phyloP scores from a whole-genome alignment of 2,888 invertebrate genomes.

The Salpingus planirostris region DNA sequence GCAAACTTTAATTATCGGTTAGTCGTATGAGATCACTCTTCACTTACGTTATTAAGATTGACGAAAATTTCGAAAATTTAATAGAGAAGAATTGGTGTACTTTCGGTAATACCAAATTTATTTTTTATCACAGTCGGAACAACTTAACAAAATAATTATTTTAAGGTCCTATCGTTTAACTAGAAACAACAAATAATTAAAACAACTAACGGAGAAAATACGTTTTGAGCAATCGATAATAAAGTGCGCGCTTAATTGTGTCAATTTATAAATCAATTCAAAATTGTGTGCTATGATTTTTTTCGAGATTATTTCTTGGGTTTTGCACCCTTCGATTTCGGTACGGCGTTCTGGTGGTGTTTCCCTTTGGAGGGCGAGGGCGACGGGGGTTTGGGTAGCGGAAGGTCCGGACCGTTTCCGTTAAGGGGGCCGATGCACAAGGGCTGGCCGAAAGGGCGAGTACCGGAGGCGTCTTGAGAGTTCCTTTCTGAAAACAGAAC shows the following conservation, averaged over 20 bases:
- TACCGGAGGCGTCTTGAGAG: conserved; percentile 40
- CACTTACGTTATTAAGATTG: too few species aligned
- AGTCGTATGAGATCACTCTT: too few species aligned
- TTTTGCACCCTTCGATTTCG: conserved; percentile 20
- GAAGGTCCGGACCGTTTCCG: conserved; percentile 31
- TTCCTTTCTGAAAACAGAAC: conserved; percentile 36
- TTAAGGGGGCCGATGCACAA: conserved; percentile 52
- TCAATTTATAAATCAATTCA: too few species aligned
- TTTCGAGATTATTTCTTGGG: conserved; percentile 20
- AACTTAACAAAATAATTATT: conserved; percentile 25
- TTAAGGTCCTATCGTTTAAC: too few species aligned
- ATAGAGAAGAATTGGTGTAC: not conserved
- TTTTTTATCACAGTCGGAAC: conserved; percentile 37
- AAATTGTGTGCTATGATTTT: too few species aligned
- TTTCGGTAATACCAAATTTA: too few species aligned
- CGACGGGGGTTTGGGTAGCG: conserved; percentile 30
- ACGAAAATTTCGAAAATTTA: too few species aligned
- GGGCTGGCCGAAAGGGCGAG: conserved; percentile 57
- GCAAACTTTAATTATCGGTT: too few species aligned
- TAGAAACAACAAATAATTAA: too few species aligned
- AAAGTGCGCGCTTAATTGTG: too few species aligned
- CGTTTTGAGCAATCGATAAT: conserved; percentile 24
- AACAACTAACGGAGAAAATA: conserved; percentile 19
- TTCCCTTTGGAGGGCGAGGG: conserved; percentile 35
- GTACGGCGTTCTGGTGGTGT: too few species aligned